These are phyloP conservation scores for Geococcyx californianus DNA, from an alignment of 2,113 vertebrate genomes.

Conservation along the genomic window DNA sequence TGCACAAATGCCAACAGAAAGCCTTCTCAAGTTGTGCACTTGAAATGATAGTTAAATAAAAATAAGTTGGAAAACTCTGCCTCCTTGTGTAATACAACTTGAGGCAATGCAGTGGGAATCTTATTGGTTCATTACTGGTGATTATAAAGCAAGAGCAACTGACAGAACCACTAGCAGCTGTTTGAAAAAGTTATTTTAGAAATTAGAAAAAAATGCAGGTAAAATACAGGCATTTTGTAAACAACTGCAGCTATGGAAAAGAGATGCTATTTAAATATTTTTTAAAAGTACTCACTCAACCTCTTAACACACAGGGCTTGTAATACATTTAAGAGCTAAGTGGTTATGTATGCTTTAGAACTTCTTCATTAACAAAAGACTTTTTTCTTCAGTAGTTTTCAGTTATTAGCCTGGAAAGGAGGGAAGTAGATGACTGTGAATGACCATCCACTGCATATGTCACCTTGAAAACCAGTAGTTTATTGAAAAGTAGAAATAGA, in stretches of 20 bases:
- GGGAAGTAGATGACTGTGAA: background rate
- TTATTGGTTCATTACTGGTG: conserved; percentile 14
- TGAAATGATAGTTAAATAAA: conserved; percentile 47
- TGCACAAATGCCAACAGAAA: background rate
- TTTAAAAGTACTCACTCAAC: conserved; percentile 43
- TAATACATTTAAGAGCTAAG: conserved; percentile 23
- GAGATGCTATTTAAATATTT: conserved; percentile 37
- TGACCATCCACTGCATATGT: background rate
- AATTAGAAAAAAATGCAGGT: conserved; percentile 49
- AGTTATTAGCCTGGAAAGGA: background rate
- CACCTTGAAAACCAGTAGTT: background rate
- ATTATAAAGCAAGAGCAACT: conserved; percentile 57
- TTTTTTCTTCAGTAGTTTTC: background rate
- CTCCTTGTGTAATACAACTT: conserved; percentile 21
- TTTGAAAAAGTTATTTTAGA: conserved; percentile 49
- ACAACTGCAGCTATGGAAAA: conserved; percentile 35
- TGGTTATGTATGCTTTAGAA: background rate
- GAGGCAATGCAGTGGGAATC: conserved; percentile 22
- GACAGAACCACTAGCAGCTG: conserved; percentile 53
- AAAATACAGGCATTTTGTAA: conserved; percentile 61
- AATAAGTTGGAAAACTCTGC: conserved; percentile 25
- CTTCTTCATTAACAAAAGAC: background rate
- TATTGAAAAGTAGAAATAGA: background rate
- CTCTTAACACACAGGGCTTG: background rate
- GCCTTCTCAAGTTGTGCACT: background rate